Conservation (phyloP, 2,888 invertebrate species). For the Ametastegia equiseti region DNA sequence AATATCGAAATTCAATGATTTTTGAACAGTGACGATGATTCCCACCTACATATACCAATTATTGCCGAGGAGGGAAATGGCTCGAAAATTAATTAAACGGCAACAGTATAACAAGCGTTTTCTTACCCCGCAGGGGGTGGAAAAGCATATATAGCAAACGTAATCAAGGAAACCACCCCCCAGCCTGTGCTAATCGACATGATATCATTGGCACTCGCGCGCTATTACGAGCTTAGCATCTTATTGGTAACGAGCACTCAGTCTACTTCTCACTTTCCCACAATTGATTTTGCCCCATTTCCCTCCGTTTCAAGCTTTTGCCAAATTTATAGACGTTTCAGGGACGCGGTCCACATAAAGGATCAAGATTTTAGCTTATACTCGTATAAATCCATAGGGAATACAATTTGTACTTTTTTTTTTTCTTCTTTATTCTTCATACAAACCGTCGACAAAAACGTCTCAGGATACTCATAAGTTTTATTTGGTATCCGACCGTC, state of each 20-base stretch:
- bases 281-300: neutral
- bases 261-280: too few relatives aligned
- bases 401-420: neutral
- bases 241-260: too few relatives aligned
- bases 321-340: neutral
- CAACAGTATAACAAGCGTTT: constrained; percentile 16
- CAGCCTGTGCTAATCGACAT: constrained; percentile 5
- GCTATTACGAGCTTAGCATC: constrained; percentile 6
- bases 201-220: constrained; percentile 2
- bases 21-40: too few relatives aligned
- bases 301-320: neutral
- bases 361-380: neutral
- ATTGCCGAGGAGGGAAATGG: neutral
- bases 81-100: constrained; percentile 27
- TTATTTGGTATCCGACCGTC: neutral
- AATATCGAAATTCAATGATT: too few relatives aligned
- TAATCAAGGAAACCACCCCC: constrained; percentile 12
- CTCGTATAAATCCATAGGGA: neutral
- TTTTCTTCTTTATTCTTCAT: neutral
- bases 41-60: neutral
- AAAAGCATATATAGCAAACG: neutral
- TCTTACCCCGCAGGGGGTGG: neutral
- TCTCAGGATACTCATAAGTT: neutral
- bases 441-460: neutral
- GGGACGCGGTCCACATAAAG: neutral